Percentiles rank a stretch among this genome's conserved stretches.
Conservation (phyloP, 2,888 invertebrate genomes). For the Euzophera pinguis region DNA sequence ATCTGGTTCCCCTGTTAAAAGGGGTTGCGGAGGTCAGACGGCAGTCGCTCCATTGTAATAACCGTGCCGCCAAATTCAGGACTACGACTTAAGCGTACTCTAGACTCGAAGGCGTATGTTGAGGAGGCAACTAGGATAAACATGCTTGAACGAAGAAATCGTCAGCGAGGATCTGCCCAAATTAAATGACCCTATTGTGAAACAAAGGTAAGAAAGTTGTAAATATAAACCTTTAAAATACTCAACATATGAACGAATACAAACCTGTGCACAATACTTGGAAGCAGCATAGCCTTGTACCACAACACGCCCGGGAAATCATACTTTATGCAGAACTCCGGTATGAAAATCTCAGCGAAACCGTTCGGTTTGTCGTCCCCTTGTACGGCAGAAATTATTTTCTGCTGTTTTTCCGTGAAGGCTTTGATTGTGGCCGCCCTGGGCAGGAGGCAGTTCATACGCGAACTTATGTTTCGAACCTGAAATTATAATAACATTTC, state of each 20-base stretch:
- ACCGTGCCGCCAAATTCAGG: no score
- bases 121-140: no score
- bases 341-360: slow-evolving; percentile 86
- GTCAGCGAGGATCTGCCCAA: no score
- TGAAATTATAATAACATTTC: slow-evolving; percentile 21
- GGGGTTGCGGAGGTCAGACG: no score
- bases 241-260: background rate
- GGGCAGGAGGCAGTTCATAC: slow-evolving; percentile 70
- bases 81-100: no score
- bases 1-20: no score
- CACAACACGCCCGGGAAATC: slow-evolving; percentile 87
- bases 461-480: slow-evolving; percentile 63
- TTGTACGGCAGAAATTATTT: slow-evolving; percentile 43
- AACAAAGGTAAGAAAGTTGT: no score
- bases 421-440: slow-evolving; percentile 57
- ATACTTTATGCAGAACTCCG: slow-evolving; percentile 90
- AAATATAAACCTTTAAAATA: no score
- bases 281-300: slow-evolving; percentile 91
- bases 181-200: no score
- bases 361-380: slow-evolving; percentile 69
- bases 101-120: no score
- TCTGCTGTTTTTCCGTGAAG: slow-evolving; percentile 57
- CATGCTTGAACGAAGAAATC: no score
- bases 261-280: slow-evolving; percentile 90
- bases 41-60: no score